Evolutionary conservation across 92 coral and sea anemone species (phyloP), one percentile per base, ranked within the genome.

Genomic region (Actinostola sp.): DNA sequence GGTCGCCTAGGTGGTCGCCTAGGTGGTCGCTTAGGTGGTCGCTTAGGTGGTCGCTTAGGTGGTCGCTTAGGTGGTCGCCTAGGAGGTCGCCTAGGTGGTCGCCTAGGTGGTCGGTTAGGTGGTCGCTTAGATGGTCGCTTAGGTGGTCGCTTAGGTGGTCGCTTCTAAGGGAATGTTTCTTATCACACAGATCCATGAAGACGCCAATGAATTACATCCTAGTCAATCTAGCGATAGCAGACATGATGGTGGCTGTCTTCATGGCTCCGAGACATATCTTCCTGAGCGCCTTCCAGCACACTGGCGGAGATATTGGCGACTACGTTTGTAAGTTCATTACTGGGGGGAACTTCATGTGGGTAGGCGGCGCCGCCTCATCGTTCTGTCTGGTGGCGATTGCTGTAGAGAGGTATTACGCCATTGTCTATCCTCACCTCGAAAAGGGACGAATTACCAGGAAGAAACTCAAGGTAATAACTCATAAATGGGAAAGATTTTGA

Each of bases 271-370:
- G 81, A 23, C 81, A 75, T 71, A 64, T 75, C 30, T 63, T 75
- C 63, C 61, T 75, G 38, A 27, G 62, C 71, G 63, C 81, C 29
- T 75, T 75, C 30, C 10, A 33, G 15, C 81, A 75, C 34, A 72
- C 81, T 23, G 31, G 33, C 12, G 81, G 81, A 24, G 48, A 30
- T 25, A 14, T 71, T 21, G 81, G 81, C 9, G 73, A 75, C 70
- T 62, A 62, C 61, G 24, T 75, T 1, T 75, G 81, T 55, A 75
- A 64, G 72, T 57, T 75, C n/a, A 43, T 75, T 6, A 75, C 81
- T 12, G 81, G 81, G 3, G 81, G 81, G 44, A 75, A 75, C 70
- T 64, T 75, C 81, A 75, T 75, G 71, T 75, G 81, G 81, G 81
- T 75, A 6, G 81, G 81, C 2, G 81, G 81, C 21, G 81, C 81